Evolutionary conservation across 2,797 vertebrate genomes (phyloP).

Genomic region (Sebastolobus alascanus): DNA sequence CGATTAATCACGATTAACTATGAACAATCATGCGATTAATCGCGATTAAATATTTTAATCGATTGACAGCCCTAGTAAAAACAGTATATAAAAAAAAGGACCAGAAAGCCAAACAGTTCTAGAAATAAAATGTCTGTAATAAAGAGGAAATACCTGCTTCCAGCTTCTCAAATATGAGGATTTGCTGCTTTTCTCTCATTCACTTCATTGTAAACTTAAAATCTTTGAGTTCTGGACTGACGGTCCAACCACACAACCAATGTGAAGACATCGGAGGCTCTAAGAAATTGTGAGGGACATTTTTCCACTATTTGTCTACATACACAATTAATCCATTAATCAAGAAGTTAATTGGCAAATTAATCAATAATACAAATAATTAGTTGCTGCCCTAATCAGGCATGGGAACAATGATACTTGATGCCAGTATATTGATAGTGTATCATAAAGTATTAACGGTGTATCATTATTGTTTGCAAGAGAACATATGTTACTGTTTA

Average conservation of each 20-base stretch:
- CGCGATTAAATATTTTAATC: accelerated
- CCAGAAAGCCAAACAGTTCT: neutral
- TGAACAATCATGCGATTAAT: too few relatives aligned
- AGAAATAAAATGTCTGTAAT: neutral
- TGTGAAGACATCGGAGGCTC: neutral
- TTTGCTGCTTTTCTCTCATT: neutral
- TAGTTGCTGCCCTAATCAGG: neutral
- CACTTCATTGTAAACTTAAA: neutral
- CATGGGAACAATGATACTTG: neutral
- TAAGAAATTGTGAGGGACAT: neutral
- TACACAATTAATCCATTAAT: neutral
- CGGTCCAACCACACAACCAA: neutral
- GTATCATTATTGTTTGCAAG: neutral
- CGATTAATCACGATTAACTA: too few relatives aligned
- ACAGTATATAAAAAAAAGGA: neutral
- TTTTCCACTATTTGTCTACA: neutral
- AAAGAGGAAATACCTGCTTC: neutral
- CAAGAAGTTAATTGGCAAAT: neutral
- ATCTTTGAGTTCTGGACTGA: neutral
- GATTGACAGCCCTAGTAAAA: neutral
- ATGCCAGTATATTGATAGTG: neutral
- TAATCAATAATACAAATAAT: neutral
- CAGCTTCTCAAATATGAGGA: neutral
- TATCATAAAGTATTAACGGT: neutral
- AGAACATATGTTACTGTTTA: neutral